Base-by-base conservation (phyloP, 1,140 invertebrate genomes). In the Mizuhopecten yessoensis region DNA sequence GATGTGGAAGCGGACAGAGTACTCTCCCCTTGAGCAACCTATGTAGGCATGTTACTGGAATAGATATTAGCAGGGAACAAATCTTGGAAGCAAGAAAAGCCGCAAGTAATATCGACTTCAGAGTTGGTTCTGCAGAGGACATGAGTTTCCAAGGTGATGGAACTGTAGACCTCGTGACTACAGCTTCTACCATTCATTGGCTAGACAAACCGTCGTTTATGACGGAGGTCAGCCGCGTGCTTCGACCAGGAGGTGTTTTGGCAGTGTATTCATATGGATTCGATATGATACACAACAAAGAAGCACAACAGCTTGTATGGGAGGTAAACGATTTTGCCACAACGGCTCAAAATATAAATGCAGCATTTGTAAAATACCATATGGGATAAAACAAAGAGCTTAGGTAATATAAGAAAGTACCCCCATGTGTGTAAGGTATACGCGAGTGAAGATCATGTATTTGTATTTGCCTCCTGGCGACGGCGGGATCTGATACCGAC, bases 121-220 rank as follows among this genome's bases (percentile, higher is more conserved):
- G 95, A 86, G 95, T 96, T 15, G 94, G 94, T 33, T 75, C 93
- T 29, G 97, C 96, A 23, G 96, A 97, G 90, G 90, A 94, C 15
- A 93, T 97, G 5, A 91, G 94, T 36, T 93, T 96, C 87, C 11
- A 93, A 42, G 34, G 91, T 13, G 92, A 95, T 86, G 57, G 34
- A 13, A 96, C 95, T 45, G 96, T 96, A 20, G 96, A 97, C 45
- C 90, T 97, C 75, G 92, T 97, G 7, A 97, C 96, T 20, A 94
- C 96, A 9, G 95, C 95, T 2, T 95, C 96, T 87, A 95, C 96
- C 29, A 93, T 96, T 87, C 97, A 97, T 90, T 97, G 97, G 97
- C 96, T 97, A 92, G 95, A 97, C 91, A 86, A 96, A 17, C 94
- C 95, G 9, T 94, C 94, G 87, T 97, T 97, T 93, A 97, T 96